A percentile compares a stretch with the other conserved stretches of the same genome.
Evolutionary conservation across 1,140 invertebrate genomes (phyloP).

Genomic region (Condylostylus longicornis): DNA sequence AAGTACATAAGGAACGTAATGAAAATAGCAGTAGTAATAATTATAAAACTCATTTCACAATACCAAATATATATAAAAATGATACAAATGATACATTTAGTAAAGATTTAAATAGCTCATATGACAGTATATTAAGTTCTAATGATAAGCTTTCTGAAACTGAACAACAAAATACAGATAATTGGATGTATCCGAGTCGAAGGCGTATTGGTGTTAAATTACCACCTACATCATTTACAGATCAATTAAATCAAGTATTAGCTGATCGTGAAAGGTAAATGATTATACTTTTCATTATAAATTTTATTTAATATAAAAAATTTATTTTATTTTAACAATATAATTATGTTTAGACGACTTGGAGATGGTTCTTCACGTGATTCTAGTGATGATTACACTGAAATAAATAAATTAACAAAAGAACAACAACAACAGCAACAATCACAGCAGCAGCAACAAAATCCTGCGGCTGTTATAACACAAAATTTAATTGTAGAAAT

Average conservation of each 20-base stretch:
- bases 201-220: conserved; percentile 32
- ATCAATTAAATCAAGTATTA: conserved; percentile 68
- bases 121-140: conserved; percentile 31
- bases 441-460: conserved; percentile 31
- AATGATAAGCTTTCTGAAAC: conserved; percentile 30
- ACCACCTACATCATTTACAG: conserved; percentile 57
- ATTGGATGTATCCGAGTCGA: conserved; percentile 31
- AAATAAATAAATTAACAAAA: conserved; percentile 47
- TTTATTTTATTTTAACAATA: background rate
- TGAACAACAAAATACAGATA: conserved; percentile 22
- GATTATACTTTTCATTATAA: conserved; percentile 5
- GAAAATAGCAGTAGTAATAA: conserved; percentile 6
- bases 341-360: conserved; percentile 19
- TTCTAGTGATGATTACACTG: conserved; percentile 44
- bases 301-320: conserved; percentile 1
- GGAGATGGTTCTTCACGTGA: conserved; percentile 42
- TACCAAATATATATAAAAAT: conserved; percentile 26
- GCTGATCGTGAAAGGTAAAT: conserved; percentile 55
- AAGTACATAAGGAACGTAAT: conserved; percentile 31
- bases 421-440: too few species aligned
- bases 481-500: conserved; percentile 70
- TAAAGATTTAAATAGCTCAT: conserved; percentile 31
- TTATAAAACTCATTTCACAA: conserved; percentile 9
- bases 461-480: conserved; percentile 36
- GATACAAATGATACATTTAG: conserved; percentile 19